phyloP scores from a whole-genome alignment of 2,113 vertebrate genomes.

The Brachypteracias leptosomus region DNA sequence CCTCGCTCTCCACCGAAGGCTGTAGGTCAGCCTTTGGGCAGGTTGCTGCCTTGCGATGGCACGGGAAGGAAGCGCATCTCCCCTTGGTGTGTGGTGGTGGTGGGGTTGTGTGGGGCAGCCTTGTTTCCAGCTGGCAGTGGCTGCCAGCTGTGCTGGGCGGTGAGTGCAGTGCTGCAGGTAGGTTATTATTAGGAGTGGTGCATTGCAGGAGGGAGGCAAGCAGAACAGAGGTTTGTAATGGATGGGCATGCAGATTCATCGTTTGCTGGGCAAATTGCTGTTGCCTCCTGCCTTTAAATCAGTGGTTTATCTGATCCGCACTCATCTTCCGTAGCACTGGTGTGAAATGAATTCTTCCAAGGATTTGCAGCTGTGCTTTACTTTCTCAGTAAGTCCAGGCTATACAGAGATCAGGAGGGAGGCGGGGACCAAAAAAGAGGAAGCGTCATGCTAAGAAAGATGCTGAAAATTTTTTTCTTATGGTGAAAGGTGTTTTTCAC shows the following conservation, averaged over 20 bases:
- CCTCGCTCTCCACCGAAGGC: not conserved
- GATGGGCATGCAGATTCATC: not conserved
- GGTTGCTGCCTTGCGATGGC: not conserved
- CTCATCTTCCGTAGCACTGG: accelerated
- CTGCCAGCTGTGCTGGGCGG: not conserved
- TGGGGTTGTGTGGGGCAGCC: not conserved
- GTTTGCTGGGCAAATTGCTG: accelerated
- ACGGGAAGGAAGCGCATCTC: accelerated
- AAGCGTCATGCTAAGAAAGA: not conserved
- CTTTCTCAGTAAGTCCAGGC: not conserved
- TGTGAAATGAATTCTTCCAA: not conserved
- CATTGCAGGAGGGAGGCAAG: conserved; percentile 68
- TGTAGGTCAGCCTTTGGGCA: not conserved
- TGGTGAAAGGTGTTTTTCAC: not conserved
- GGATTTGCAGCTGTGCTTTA: not conserved
- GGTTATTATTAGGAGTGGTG: conserved; percentile 78
- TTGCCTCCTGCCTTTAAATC: not conserved
- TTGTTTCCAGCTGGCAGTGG: not conserved
- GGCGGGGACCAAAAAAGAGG: not conserved
- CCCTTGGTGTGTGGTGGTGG: accelerated
- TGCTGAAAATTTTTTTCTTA: not conserved
- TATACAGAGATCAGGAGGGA: not conserved
- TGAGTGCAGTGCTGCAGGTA: conserved; percentile 51
- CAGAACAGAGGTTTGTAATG: accelerated
- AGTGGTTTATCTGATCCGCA: accelerated